A percentile compares a stretch with the other conserved stretches of the same genome.
Conservation (phyloP, 1,140 invertebrate genomes). For the Platyscapa corneri region DNA sequence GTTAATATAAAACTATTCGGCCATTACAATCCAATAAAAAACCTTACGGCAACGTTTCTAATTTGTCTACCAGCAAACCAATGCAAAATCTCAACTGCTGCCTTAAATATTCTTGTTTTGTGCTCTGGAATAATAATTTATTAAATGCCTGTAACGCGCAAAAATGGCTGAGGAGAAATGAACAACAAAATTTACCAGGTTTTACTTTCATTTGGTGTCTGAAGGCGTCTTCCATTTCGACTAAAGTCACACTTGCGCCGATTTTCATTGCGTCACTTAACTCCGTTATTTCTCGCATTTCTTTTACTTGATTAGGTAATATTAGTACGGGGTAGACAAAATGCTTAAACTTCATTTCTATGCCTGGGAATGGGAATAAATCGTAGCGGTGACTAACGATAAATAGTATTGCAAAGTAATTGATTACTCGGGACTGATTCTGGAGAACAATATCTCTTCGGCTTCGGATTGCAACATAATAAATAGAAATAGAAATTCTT, state of each 20-base stretch:
- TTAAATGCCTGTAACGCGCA: not conserved
- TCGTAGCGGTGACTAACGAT: not conserved
- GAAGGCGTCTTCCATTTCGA: conserved; percentile 81
- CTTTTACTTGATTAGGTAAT: conserved; percentile 82
- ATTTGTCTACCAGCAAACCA: conserved; percentile 98
- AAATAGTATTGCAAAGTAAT: not conserved
- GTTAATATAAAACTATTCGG: not conserved
- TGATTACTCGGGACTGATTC: no score
- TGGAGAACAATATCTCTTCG: no score
- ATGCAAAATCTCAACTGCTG: conserved; percentile 89
- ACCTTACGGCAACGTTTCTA: conserved; percentile 84
- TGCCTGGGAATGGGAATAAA: conserved; percentile 66
- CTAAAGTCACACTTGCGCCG: conserved; percentile 87
- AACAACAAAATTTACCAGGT: conserved; percentile 67
- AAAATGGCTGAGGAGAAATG: not conserved
- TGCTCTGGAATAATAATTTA: conserved; percentile 63
- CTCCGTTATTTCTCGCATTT: conserved; percentile 79
- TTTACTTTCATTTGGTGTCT: conserved; percentile 76
- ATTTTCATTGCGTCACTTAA: conserved; percentile 79
- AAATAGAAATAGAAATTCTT: conserved; percentile 31
- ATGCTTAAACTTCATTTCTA: conserved; percentile 94
- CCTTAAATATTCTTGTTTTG: conserved; percentile 83
- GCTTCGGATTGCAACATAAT: not conserved
- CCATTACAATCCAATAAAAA: not conserved
- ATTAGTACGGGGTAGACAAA: conserved; percentile 88